Evolutionary conservation across 2,888 invertebrate genomes (phyloP), one percentile per base, ranked within the genome.

Genomic region (Sarcophaga caerulescens): DNA sequence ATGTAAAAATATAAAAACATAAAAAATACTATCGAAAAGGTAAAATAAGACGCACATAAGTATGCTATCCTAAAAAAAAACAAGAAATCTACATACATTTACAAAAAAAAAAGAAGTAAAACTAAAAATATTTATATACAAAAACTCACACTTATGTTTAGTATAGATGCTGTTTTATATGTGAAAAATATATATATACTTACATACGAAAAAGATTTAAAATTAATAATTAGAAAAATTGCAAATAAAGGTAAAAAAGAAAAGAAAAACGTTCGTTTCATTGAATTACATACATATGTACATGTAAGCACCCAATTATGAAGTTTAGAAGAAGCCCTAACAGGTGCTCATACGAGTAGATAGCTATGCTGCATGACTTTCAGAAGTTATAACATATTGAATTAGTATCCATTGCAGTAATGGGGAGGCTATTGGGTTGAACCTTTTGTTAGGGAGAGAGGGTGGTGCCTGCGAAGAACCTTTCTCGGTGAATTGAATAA

Each of bases 11-110:
- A 57, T 44, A 77, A 62, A 66, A 35, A 35, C 35, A 35, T 71
- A 80, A 14, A 12, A 52, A 52, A 52, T 10, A 52, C 52, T 52
- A 52, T 52, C 52, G 52, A 52, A 52, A 52, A 52, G 52, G 52
- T 52, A 66, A n/a, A 76, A 57, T 47, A 70, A 86, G 84, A 83
- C 87, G 87, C 87, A 88, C 87, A 88, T 85, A 80, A 86, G 79
- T 84, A 83, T 81, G 79, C 83, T 85, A 87, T 84, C 77, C 82
- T 87, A 87, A 81, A 77, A 57, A 70, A 62, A 23, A 70, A 71
- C 59, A 44, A 70, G 11, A 52, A 80, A 77, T 25, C 35, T 65
- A 19, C 68, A 66, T 52, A 23, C 63, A 74, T 70, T 60, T 62
- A 84, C 63, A 66, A 23, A 59, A 23, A 62, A 65, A 62, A 71